Percentiles rank a stretch among this genome's conserved stretches.
These are phyloP conservation scores for Caloenas nicobarica DNA, from an alignment of 2,113 vertebrate species.

Conservation along the genomic window DNA sequence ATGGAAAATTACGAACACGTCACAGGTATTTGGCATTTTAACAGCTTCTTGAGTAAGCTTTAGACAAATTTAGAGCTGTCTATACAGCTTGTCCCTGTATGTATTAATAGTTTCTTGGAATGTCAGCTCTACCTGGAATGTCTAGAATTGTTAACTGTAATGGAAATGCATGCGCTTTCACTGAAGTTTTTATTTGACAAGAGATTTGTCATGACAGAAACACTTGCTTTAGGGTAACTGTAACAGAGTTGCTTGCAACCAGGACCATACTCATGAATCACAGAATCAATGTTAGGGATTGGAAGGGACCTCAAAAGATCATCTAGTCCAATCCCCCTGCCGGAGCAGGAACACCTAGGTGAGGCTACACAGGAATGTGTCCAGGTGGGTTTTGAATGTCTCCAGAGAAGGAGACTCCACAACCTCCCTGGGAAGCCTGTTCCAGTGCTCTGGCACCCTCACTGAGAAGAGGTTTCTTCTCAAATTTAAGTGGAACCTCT, in stretches of 20 bases:
- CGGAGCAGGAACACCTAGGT: too few relatives aligned
- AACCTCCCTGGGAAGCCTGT: too few relatives aligned
- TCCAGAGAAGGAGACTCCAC: too few relatives aligned
- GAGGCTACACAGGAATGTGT: too few relatives aligned
- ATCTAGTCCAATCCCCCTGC: too few relatives aligned
- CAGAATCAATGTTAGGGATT: too few relatives aligned
- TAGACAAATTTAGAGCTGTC: constrained; percentile 7
- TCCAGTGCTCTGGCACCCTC: too few relatives aligned
- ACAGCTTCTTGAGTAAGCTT: not conserved
- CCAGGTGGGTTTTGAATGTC: too few relatives aligned
- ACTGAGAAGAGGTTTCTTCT: too few relatives aligned
- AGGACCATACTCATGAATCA: not conserved
- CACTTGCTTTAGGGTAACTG: not conserved
- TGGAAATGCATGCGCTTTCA: not conserved
- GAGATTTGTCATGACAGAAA: not conserved
- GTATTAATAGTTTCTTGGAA: not conserved
- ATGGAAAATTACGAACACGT: not conserved
- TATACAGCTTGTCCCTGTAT: not conserved
- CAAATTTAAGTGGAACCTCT: too few relatives aligned
- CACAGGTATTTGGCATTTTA: not conserved
- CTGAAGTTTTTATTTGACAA: not conserved
- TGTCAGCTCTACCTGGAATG: not conserved
- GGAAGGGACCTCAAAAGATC: too few relatives aligned
- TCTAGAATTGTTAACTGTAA: not conserved
- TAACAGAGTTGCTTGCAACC: not conserved